Evolutionary conservation across 2,113 vertebrate species (phyloP).

Genomic region (Agelaius tricolor): DNA sequence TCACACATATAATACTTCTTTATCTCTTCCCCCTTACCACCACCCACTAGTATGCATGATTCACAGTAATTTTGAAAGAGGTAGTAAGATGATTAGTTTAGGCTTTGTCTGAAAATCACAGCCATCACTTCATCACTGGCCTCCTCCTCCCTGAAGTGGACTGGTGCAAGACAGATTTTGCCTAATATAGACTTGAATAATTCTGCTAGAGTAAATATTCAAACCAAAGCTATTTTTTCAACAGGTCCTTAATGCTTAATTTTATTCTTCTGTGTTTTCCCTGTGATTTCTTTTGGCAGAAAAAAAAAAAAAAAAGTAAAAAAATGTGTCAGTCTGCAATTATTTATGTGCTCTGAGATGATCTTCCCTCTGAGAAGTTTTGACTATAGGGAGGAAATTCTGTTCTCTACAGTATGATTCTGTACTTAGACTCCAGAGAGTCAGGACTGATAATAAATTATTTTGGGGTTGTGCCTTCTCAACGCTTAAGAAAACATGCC

Average conservation of each 20-base stretch:
- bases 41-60: neutral
- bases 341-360: neutral
- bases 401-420: neutral
- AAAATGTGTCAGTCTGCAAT: neutral
- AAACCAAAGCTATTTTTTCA: neutral
- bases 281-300: neutral
- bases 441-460: neutral
- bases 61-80: neutral
- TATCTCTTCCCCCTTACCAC: neutral
- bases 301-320: neutral
- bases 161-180: neutral
- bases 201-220: neutral
- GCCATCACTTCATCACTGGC: neutral
- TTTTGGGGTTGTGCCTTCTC: neutral
- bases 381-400: neutral
- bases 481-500: neutral
- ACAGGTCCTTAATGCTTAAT: neutral
- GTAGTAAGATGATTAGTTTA: neutral
- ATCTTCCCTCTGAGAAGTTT: neutral
- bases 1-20: neutral
- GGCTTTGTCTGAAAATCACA: neutral
- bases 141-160: neutral
- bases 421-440: neutral
- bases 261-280: neutral
- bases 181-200: neutral